These are phyloP conservation scores for Melipona beecheii DNA, from an alignment of 2,888 invertebrate species.

Conservation along the genomic window DNA sequence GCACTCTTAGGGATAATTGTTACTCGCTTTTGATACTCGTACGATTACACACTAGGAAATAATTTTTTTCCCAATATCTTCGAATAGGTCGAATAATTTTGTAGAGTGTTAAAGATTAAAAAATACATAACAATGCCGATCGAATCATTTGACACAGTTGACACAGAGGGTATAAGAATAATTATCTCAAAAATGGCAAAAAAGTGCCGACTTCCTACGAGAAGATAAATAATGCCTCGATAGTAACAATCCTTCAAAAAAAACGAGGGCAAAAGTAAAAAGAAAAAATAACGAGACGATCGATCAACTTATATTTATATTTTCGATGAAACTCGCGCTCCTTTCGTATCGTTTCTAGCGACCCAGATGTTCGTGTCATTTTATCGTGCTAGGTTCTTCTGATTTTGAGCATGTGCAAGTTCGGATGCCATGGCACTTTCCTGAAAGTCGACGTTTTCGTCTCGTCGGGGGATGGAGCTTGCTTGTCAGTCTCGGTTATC, in stretches of 20 bases:
- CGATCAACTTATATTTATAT: conserved; percentile 1
- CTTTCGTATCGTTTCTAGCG: conserved; percentile 8
- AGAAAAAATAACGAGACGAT: conserved; percentile 3
- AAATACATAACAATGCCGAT: not conserved
- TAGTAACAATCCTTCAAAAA: conserved; percentile 5
- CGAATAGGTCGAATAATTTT: not conserved
- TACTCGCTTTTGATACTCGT: conserved; percentile 22
- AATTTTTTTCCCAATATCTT: not conserved
- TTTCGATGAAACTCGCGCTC: not conserved
- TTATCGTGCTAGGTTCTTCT: conserved; percentile 70
- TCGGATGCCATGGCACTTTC: conserved; percentile 85
- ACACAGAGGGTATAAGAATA: not conserved
- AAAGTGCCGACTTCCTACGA: not conserved
- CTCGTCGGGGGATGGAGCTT: conserved; percentile 66
- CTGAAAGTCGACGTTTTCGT: conserved; percentile 80
- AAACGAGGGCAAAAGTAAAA: conserved; percentile 4
- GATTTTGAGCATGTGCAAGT: conserved; percentile 84
- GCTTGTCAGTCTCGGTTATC: conserved; percentile 65
- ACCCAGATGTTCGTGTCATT: conserved; percentile 8
- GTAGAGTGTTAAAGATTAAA: not conserved
- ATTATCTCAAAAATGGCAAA: conserved; percentile 11
- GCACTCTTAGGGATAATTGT: conserved; percentile 46
- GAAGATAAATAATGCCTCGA: conserved; percentile 16
- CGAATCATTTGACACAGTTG: not conserved
- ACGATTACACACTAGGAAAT: conserved; percentile 21